Base-by-base conservation (phyloP, 2,888 invertebrate species). In the Gastrophysa polygoni region DNA sequence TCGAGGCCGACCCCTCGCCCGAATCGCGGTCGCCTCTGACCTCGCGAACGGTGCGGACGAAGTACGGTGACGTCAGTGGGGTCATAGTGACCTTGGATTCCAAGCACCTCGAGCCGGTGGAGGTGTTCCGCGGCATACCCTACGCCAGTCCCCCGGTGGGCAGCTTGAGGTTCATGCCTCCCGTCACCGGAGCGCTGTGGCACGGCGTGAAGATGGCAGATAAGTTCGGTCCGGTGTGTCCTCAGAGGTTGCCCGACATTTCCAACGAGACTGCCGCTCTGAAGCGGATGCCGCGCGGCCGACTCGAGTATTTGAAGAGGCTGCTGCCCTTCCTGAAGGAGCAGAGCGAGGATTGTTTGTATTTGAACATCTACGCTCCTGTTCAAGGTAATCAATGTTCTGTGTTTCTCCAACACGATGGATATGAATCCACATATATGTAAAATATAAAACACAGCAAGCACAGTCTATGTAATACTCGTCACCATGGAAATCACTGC, bases 341-440 rank as follows among this genome's bases (percentile, higher is more conserved):
- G 80, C 96, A 98, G 84, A 94, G 92, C 71, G 98, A 98, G 85
- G 97, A 98, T 84, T 98, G 98, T 79, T 88, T 98, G 67, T 96
- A 95, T 82, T 87, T 98, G 79, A 98, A 98, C 83, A 91, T 98
- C 78, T 98, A 96, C 85, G 94, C 95, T 21, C 98, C 98, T 57
- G 92, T 92, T 74, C 92, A 93, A 91, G 95, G 96, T 96, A 85
- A 28, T 38, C 6, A 32, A n/a, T 20, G 2, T 11, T 55, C 21
- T 10, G 14, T 6, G 28, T 52, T 32, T 14, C 16, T n/a, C 16
- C 5, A n/a, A 14, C 1, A 20, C 8, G 18, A 20, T 16, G 51
- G 14, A 10, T 16, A 17, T 51, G 29, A n/a, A 43, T 46, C 20
- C 20, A 46, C 17, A n/a, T n/a, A n/a, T n/a, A n/a, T n/a, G n/a